Evolutionary conservation across 1,140 invertebrate genomes (phyloP), one percentile per base, ranked within the genome.

Genomic region (Cydia pomonella): DNA sequence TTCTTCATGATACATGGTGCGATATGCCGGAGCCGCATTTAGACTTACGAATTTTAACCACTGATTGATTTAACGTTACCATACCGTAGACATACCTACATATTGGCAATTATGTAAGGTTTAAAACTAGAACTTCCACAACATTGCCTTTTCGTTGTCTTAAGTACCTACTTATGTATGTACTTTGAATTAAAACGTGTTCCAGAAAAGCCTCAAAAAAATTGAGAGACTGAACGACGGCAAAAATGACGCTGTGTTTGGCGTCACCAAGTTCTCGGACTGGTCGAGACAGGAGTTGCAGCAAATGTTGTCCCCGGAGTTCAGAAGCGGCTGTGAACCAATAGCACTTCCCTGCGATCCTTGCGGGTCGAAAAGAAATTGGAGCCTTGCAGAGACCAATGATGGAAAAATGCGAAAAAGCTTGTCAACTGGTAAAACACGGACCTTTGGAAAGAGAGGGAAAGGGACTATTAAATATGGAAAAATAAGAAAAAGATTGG

Each of bases 181-280:
- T n/a, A n/a, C n/a, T n/a, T n/a, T n/a, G n/a, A n/a, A 59, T 18
- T 18, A 50, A 50, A 50, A n/a, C 18, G 5, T 38, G 13, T 81
- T 80, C 64, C 80, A 96, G 95, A 88, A 88, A 80, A 94, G 95
- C 16, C 81, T 95, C 18, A 79, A 88, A 6, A 86, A 89, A 50
- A 95, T 96, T 73, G 87, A 95, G 38, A 84, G 80, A 75, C 82
- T 96, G 76, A 96, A 96, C 79, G 79, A 80, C 6, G 85, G 86
- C 21, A 83, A 91, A 53, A 81, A 92, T 9, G 93, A 94, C 77
- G 95, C 95, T 1, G 79, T 93, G 13, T 96, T 95, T 87, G 96
- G 96, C 7, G 76, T 96, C 5, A 97, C 95, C 2, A 88, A 94
- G 82, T 97, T 94, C 84, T 95, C 96, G 7, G 96, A 97, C 87